Base-by-base conservation (phyloP, 1,140 invertebrate species). In the Arctopsyche grandis region DNA sequence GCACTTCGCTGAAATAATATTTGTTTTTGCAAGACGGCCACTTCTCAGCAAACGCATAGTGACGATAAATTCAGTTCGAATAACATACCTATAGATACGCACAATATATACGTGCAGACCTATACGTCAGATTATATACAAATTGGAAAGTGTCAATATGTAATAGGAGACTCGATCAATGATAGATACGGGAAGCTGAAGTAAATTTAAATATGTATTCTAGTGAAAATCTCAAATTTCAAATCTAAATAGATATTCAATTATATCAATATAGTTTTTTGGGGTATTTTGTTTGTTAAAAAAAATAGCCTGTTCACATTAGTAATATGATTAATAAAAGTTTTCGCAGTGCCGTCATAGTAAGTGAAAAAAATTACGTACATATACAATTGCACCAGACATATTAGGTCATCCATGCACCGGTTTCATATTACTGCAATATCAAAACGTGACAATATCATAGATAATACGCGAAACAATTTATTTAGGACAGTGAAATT, bases 1-100 rank as follows among this genome's bases (percentile, higher is more conserved):
- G 77, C 77, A 12, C 66, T 78, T 5, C 24, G 69, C 77, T 52
- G 52, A 78, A 70, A 70, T 71, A 78, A 78, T 78, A 78, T 78
- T 78, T 78, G 69, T 73, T 78, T 78, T 78, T 26, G 77, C 69
- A 70, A 71, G 21, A 43, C 77, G 77, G 48, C 44, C 52, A 56
- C 44, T 78, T 69, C 66, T n/a, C 75, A n/a, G 21, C 44, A 69
- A 77, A 71, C 66, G 77, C 69, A 78, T 29, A 44, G 43, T 73
- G 66, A 78, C 77, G 69, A 44, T 19, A 44, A 43, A 76, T 66
- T 66, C 12, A 24, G 63, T 66, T 66, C 63, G 21, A 66, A 26
- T 22, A 38, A 38, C 7, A 38, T 38, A 38, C 29, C 29, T 38
- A 38, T 38, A 71, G 69, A 69, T 69, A 12, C 69, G 29, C 19